These are phyloP conservation scores for Drosophila serrata DNA, from an alignment of 1,140 invertebrate species.

Conservation along the genomic window DNA sequence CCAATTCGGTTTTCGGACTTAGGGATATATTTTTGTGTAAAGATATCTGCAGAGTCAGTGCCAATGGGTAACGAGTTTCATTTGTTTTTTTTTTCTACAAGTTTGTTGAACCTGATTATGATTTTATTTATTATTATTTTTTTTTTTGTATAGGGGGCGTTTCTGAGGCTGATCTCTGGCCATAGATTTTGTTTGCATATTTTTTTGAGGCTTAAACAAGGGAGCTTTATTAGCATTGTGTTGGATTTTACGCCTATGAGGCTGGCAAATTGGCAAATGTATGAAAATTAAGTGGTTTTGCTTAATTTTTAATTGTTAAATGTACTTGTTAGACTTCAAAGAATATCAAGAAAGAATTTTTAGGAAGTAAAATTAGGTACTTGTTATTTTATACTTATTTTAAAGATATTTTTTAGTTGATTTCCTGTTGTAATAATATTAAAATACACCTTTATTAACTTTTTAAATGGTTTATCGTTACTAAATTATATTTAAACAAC, in stretches of 20 bases:
- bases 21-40: constrained; percentile 21
- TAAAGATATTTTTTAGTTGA: accelerated
- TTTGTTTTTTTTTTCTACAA: constrained; percentile 19
- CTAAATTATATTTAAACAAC: no score
- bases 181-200: constrained; percentile 19
- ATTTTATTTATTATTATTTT: constrained; percentile 11
- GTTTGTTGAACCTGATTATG: constrained; percentile 52
- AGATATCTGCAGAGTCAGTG: constrained; percentile 47
- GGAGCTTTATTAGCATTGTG: constrained; percentile 12
- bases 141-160: constrained; percentile 27
- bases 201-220: constrained; percentile 7
- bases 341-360: background rate
- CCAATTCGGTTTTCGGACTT: constrained; percentile 33
- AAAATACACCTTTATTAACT: no score
- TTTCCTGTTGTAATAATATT: no score
- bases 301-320: background rate
- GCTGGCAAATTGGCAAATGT: background rate
- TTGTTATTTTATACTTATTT: background rate
- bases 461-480: no score
- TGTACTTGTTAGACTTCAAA: background rate
- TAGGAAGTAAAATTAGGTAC: background rate
- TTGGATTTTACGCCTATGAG: constrained; percentile 3
- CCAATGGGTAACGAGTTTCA: constrained; percentile 30
- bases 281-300: no score
- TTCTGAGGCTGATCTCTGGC: background rate